These are phyloP conservation scores for Deilephila elpenor DNA, from an alignment of 2,888 invertebrate genomes.

Conservation along the genomic window DNA sequence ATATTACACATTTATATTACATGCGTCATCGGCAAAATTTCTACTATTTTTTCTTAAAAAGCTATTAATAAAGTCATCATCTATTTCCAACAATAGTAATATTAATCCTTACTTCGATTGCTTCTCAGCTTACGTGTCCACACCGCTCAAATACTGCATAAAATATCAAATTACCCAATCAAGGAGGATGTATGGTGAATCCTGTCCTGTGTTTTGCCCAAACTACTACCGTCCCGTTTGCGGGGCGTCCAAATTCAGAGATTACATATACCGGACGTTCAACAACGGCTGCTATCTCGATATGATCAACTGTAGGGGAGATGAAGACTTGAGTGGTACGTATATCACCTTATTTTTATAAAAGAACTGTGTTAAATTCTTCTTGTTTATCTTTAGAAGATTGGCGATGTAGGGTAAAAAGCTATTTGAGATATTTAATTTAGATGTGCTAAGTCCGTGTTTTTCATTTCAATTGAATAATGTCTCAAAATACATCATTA, in stretches of 20 bases:
- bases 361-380: not conserved
- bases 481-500: no score
- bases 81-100: not conserved
- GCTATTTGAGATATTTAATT: no score
- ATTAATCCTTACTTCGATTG: not conserved
- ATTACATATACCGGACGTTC: slow-evolving; percentile 65
- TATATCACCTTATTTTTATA: not conserved
- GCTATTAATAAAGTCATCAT: no score
- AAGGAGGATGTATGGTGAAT: slow-evolving; percentile 62
- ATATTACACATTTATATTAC: no score
- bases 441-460: no score
- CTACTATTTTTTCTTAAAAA: no score
- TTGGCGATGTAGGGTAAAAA: no score
- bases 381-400: not conserved
- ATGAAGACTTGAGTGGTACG: slow-evolving; percentile 55
- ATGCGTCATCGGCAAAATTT: no score
- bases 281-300: slow-evolving; percentile 72
- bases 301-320: slow-evolving; percentile 74
- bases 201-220: slow-evolving; percentile 75
- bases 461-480: no score
- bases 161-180: slow-evolving; percentile 45
- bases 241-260: slow-evolving; percentile 57
- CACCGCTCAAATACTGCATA: slow-evolving; percentile 62
- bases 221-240: slow-evolving; percentile 71
- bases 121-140: slow-evolving; percentile 31